Evolutionary conservation across 1,140 invertebrate genomes (phyloP), one percentile per base, ranked within the genome.

Genomic region (Ips nitidus): DNA sequence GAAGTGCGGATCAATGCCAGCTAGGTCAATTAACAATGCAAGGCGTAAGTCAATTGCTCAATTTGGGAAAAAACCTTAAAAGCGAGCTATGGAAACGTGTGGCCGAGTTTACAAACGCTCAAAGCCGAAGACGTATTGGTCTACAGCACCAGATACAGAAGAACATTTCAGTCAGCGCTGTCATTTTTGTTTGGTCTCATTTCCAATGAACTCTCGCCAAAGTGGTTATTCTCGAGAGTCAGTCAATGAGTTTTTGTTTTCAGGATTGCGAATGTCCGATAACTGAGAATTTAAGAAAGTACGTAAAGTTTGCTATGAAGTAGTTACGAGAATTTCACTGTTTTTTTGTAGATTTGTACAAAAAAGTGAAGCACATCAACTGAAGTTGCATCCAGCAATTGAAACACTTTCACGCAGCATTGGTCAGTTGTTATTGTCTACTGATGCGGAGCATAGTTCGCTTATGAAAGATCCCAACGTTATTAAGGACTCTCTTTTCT

Each of bases 111-210:
- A 4, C 60, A 56, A 8, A 73, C 69, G 73, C 80, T 80, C 52
- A 79, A 75, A 52, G 81, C 81, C 74, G 86, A 88, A 36, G 88
- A 93, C 63, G 82, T 94, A 38, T 79, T 90, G 38, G 84, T 92
- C 2, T 92, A 90, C 76, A 92, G 91, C 67, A 97, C 94, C 0
- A 85, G 90, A 45, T 94, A 94, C 79, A 83, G 91, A 4, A 85
- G 95, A 75, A 97, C 95, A 6, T 94, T 94, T 72, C 94, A 97
- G 80, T 96, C 94, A 76, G 89, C 90, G 2, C 81, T 94, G 45
- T 92, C 93, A 1, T 84, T 95, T 70, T 78, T 94, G 6, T 94
- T 89, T 82, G 87, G 90, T 0, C 86, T 94, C 66, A 79, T 94
- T 37, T 86, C 90, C 6, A 81, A 83, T 68, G 73, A 84, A 75